Percentiles rank a stretch among this genome's conserved stretches.
phyloP scores from a whole-genome alignment of 2,888 invertebrate genomes.

The Lithosia quadra region DNA sequence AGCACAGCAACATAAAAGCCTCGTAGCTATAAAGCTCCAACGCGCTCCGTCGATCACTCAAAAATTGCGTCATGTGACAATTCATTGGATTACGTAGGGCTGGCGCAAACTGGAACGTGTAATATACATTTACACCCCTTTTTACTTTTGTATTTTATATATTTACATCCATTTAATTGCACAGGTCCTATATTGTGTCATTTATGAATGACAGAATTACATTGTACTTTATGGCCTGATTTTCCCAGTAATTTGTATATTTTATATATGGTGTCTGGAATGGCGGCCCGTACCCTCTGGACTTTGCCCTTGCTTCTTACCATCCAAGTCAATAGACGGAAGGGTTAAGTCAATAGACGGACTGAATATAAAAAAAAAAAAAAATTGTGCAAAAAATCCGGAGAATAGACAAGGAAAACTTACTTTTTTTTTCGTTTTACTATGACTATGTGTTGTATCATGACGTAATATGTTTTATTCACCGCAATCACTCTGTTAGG shows the following conservation, averaged over 20 bases:
- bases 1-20: constrained; percentile 7
- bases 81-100: constrained; percentile 17
- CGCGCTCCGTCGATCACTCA: constrained; percentile 22
- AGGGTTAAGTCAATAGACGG: no score
- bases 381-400: no score
- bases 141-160: background rate
- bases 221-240: background rate
- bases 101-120: background rate
- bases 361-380: no score
- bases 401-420: no score
- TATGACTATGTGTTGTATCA: background rate
- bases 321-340: no score
- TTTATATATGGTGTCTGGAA: no score
- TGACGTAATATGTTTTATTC: background rate
- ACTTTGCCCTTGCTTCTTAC: no score
- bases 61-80: constrained; percentile 22
- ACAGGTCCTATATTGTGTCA: background rate
- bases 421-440: background rate
- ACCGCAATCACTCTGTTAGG: background rate
- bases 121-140: background rate
- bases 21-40: constrained; percentile 16
- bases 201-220: constrained; percentile 1
- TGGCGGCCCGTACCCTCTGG: no score
- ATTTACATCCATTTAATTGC: background rate
- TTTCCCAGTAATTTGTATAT: background rate